Percentiles rank a stretch among this genome's conserved stretches.
Conservation (phyloP, 2,888 invertebrate genomes). For the Scaptomyza parva region DNA sequence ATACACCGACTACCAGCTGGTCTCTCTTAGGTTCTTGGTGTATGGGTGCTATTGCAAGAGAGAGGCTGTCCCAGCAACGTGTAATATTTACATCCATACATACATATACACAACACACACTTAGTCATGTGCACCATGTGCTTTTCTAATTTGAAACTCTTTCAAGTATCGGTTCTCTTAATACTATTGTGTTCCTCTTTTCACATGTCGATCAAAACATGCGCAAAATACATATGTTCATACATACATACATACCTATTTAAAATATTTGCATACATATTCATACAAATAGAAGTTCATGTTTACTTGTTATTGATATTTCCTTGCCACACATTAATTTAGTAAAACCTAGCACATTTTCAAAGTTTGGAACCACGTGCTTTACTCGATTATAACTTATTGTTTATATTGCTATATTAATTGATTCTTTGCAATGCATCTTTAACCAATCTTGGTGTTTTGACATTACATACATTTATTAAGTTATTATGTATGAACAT, state of each 20-base stretch:
- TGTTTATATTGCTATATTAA: slow-evolving; percentile 10
- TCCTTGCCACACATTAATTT: slow-evolving; percentile 3
- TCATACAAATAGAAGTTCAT: background rate
- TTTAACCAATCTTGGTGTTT: background rate
- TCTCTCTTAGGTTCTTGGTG: slow-evolving; percentile 18
- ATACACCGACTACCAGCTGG: slow-evolving; percentile 36
- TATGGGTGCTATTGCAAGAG: slow-evolving; percentile 15
- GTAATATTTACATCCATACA: slow-evolving; percentile 22
- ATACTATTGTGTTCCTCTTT: slow-evolving; percentile 17
- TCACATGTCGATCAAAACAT: slow-evolving; percentile 66
- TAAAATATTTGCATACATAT: background rate
- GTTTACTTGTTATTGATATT: background rate
- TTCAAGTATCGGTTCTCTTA: slow-evolving; percentile 37
- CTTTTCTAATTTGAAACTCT: slow-evolving; percentile 50
- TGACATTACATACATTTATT: background rate
- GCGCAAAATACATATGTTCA: background rate
- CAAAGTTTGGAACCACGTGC: slow-evolving; percentile 51
- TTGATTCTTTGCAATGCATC: slow-evolving; percentile 9
- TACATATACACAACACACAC: slow-evolving; percentile 14
- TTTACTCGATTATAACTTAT: slow-evolving; percentile 3
- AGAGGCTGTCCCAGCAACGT: slow-evolving; percentile 45
- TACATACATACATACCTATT: background rate
- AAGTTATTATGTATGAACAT: no score
- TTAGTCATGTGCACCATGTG: slow-evolving; percentile 83
- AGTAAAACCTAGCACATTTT: slow-evolving; percentile 26